A percentile compares a stretch with the other conserved stretches of the same genome.
These are phyloP conservation scores for Salvelinus namaycush DNA, from an alignment of 2,113 vertebrate species.

Conservation along the genomic window DNA sequence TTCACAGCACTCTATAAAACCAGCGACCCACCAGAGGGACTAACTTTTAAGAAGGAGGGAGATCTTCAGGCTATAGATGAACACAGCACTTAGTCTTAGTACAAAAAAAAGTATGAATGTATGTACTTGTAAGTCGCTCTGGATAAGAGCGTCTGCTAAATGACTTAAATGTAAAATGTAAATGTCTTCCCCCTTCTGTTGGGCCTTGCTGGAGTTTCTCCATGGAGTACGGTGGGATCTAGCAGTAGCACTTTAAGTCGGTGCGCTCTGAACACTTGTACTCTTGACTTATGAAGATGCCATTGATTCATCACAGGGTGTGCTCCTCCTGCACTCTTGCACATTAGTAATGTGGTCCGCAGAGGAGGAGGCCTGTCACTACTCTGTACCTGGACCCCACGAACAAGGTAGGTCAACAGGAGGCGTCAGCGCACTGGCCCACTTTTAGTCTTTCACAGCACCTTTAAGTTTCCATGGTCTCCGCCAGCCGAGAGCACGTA, in stretches of 20 bases:
- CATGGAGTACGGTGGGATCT: slow-evolving; percentile 41
- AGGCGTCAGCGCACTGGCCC: slow-evolving; percentile 70
- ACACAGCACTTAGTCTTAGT: slow-evolving; percentile 57
- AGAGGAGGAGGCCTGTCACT: slow-evolving; percentile 79
- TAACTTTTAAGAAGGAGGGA: slow-evolving; percentile 72
- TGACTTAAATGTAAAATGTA: too few species aligned
- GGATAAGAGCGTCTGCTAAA: too few species aligned
- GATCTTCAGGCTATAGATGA: slow-evolving; percentile 71
- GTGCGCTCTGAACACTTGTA: slow-evolving; percentile 71
- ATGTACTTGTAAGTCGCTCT: too few species aligned
- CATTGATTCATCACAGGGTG: slow-evolving; percentile 79
- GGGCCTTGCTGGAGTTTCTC: slow-evolving; percentile 56
- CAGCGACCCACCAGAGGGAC: slow-evolving; percentile 59
- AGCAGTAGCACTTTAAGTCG: slow-evolving; percentile 57
- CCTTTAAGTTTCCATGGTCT: slow-evolving; percentile 75
- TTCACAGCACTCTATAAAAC: slow-evolving; percentile 55
- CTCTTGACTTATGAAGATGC: slow-evolving; percentile 82
- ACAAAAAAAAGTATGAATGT: too few species aligned
- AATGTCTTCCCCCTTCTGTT: slow-evolving; percentile 45
- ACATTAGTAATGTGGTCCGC: slow-evolving; percentile 82
- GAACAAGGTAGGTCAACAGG: slow-evolving; percentile 80
- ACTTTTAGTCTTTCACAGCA: slow-evolving; percentile 81
- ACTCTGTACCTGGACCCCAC: slow-evolving; percentile 76
- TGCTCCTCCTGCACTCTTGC: slow-evolving; percentile 71
- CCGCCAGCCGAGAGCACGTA: slow-evolving; percentile 45